Evolutionary conservation across 2,113 vertebrate species (phyloP), one percentile per base, ranked within the genome.

Genomic region (Cathartes aura): DNA sequence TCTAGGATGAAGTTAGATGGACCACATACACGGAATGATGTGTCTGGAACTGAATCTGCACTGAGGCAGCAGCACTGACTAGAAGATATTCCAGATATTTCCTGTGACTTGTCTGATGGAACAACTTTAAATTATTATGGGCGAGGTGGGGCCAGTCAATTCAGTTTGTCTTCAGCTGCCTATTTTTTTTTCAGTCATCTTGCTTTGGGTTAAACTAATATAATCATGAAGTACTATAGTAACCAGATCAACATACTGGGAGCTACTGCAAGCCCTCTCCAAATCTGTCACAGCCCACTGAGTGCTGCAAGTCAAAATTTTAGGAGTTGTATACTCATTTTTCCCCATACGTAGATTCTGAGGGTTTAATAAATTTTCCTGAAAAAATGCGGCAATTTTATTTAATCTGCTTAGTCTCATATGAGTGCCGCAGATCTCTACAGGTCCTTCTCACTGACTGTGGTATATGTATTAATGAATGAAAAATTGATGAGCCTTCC

Each of bases 331-430:
- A 40, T 34, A 36, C 11, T 43, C 26, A 34, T 78, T 82, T 95
- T 52, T 17, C 11, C 52, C 40, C 22, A 15, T 36, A 48, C 4
- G 5, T 32, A 62, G 67, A 42, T 50, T 55, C 68, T n/a, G 34
- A 73, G 59, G 60, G 95, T 94, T 87, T 82, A 96, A 94, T 89
- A 92, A 93, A 82, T 86, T 68, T 76, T 76, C 75, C 95, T 68
- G 48, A 79, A 92, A 70, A 95, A 85, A 70, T 8, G 7, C 86
- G 93, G 91, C 45, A 71, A 23, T 82, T 96, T 97, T 92, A 94
- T 92, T 97, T 93, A 63, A 89, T 83, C 75, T 82, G 48, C 36
- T 89, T 87, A 92, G 80, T 87, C 89, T 92, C 75, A 32, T 40
- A 32, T 66, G 79, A 71, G 66, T 75, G 92, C 88, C n/a, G 42